phyloP scores from a whole-genome alignment of 2,797 vertebrate species.

The Xerus rutilus region DNA sequence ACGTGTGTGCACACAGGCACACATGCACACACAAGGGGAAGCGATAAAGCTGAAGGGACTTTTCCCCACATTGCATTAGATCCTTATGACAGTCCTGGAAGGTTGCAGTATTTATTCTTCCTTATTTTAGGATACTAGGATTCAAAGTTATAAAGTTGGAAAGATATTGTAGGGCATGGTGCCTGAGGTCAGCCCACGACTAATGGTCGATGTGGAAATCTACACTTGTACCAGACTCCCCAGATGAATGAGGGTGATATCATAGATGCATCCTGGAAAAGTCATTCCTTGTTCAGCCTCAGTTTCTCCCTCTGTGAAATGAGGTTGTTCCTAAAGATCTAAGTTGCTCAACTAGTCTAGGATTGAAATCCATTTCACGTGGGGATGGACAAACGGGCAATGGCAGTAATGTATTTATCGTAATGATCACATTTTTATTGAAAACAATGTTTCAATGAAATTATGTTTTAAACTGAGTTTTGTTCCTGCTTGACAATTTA shows the following conservation, averaged over 20 bases:
- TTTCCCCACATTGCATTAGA: not conserved
- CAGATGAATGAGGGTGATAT: not conserved
- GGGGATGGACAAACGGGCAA: not conserved
- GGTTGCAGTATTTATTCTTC: not conserved
- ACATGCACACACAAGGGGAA: not conserved
- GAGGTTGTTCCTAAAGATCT: not conserved
- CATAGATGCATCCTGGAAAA: not conserved
- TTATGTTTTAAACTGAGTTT: conserved; percentile 28
- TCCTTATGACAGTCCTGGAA: not conserved
- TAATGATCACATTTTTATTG: not conserved
- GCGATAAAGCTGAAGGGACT: not conserved
- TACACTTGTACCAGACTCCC: not conserved
- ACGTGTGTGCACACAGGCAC: fast-evolving
- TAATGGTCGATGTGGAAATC: not conserved
- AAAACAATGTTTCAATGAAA: conserved; percentile 65
- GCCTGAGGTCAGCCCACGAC: fast-evolving
- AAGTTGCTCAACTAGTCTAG: not conserved
- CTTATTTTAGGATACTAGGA: not conserved
- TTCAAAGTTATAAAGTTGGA: not conserved
- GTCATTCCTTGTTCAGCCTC: not conserved
- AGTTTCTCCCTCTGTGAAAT: not conserved
- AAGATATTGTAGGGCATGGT: not conserved
- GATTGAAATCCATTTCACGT: not conserved
- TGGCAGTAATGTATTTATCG: not conserved
- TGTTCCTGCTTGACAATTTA: conserved; percentile 76